Evolutionary conservation across 2,113 vertebrate genomes (phyloP).

Genomic region (Neodontobutis hainanensis): DNA sequence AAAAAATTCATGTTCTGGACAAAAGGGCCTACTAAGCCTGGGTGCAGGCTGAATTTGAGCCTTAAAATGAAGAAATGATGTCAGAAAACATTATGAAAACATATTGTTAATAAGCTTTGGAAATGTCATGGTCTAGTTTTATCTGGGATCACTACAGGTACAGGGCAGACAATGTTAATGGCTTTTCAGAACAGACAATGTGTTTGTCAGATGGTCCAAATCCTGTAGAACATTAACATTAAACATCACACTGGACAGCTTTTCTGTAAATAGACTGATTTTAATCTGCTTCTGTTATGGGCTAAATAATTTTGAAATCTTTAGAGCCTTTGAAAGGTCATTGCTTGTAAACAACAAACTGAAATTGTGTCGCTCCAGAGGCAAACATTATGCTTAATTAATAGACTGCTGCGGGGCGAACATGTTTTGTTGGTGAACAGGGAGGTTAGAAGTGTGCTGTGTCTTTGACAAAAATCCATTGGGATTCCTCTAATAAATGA

Average conservation of each 20-base stretch:
- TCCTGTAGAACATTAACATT: slow-evolving; percentile 30
- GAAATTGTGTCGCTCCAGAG: slow-evolving; percentile 5
- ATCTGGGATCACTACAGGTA: slow-evolving; percentile 20
- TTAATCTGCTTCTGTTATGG: slow-evolving; percentile 3
- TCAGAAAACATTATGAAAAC: slow-evolving; percentile 39
- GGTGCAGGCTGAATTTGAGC: slow-evolving; percentile 13
- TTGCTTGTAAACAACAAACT: slow-evolving; percentile 1
- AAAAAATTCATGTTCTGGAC: slow-evolving; percentile 7
- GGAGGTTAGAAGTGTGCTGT: slow-evolving; percentile 4
- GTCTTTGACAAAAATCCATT: slow-evolving; percentile 6
- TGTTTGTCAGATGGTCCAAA: slow-evolving; percentile 32
- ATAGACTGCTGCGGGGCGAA: slow-evolving; percentile 4
- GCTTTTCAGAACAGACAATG: slow-evolving; percentile 19
- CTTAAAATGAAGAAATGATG: slow-evolving; percentile 26
- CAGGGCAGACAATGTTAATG: slow-evolving; percentile 42
- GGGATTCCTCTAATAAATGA: slow-evolving; percentile 9
- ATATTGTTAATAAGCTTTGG: slow-evolving; percentile 14
- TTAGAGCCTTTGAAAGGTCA: slow-evolving; percentile 4
- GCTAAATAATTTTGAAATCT: neutral
- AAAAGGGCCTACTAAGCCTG: neutral
- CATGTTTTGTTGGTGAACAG: neutral
- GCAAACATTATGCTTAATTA: slow-evolving; percentile 13
- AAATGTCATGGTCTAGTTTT: slow-evolving; percentile 33
- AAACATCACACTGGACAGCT: neutral
- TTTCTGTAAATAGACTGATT: slow-evolving; percentile 5